These are phyloP conservation scores for Liasis olivaceus DNA, from an alignment of 2,797 vertebrate species.

Conservation along the genomic window DNA sequence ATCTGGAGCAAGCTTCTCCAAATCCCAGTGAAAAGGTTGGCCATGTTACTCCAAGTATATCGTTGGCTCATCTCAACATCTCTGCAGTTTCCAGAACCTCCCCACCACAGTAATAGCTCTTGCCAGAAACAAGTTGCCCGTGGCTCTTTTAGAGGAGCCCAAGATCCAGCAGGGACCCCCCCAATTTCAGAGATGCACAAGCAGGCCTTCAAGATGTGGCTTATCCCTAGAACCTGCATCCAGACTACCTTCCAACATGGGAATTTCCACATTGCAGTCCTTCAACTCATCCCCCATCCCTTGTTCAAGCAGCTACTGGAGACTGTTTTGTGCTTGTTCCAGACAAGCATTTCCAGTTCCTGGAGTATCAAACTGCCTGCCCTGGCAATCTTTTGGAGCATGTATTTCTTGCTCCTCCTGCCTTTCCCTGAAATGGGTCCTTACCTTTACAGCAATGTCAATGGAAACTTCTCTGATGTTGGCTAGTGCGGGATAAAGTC, in stretches of 20 bases:
- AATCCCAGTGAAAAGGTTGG: too few species aligned
- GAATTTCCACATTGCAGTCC: not conserved
- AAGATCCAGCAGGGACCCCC: too few species aligned
- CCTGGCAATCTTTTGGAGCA: not conserved
- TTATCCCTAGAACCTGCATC: not conserved
- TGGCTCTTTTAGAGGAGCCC: not conserved
- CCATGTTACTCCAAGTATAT: too few species aligned
- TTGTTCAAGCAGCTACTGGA: not conserved
- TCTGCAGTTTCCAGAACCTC: too few species aligned
- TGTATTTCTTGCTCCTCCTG: not conserved
- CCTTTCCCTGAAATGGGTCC: conserved; percentile 21
- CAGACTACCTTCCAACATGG: not conserved
- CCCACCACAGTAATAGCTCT: too few species aligned
- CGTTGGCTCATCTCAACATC: too few species aligned
- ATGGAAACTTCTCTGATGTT: conserved; percentile 95
- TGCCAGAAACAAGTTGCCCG: too few species aligned
- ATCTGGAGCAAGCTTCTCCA: too few species aligned
- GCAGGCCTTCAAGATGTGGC: not conserved
- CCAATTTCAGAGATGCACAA: not conserved
- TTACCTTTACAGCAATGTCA: conserved; percentile 90
- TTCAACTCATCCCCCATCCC: not conserved
- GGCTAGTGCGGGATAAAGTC: conserved; percentile 92
- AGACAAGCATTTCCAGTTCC: not conserved
- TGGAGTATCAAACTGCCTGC: not conserved
- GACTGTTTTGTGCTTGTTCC: not conserved